Percentiles rank a stretch among this genome's conserved stretches.
phyloP scores from a whole-genome alignment of 2,888 invertebrate genomes.

The Heliconius hortense region DNA sequence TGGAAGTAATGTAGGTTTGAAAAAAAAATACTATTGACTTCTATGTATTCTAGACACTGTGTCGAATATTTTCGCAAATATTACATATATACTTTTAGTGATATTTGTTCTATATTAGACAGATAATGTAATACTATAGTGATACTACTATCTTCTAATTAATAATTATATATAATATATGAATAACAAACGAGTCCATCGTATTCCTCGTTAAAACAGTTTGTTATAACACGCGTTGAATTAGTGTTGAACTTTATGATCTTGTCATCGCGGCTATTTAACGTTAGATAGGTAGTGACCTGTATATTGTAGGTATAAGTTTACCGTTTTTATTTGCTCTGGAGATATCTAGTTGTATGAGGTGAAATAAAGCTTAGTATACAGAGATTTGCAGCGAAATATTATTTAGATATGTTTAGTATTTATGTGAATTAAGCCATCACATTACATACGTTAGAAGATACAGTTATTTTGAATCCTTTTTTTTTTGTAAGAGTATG shows the following conservation, averaged over 20 bases:
- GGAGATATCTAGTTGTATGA: background rate
- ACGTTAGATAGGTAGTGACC: background rate
- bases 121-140: background rate
- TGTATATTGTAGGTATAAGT: background rate
- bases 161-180: background rate
- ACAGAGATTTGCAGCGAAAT: background rate
- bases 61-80: too few species aligned
- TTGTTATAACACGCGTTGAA: constrained; percentile 14
- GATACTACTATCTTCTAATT: constrained; percentile 9
- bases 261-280: constrained; percentile 7
- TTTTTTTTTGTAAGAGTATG: too few species aligned
- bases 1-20: too few species aligned
- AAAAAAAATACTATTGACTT: too few species aligned
- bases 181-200: constrained; percentile 6
- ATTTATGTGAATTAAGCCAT: background rate
- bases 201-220: constrained; percentile 19
- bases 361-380: background rate
- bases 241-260: constrained; percentile 20
- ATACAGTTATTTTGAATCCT: background rate
- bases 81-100: background rate
- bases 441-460: background rate
- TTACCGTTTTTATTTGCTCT: background rate
- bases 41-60: too few species aligned
- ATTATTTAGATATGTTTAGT: background rate
- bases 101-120: background rate